Base-by-base conservation (phyloP, 1,140 invertebrate genomes). In the Bactericera cockerelli region DNA sequence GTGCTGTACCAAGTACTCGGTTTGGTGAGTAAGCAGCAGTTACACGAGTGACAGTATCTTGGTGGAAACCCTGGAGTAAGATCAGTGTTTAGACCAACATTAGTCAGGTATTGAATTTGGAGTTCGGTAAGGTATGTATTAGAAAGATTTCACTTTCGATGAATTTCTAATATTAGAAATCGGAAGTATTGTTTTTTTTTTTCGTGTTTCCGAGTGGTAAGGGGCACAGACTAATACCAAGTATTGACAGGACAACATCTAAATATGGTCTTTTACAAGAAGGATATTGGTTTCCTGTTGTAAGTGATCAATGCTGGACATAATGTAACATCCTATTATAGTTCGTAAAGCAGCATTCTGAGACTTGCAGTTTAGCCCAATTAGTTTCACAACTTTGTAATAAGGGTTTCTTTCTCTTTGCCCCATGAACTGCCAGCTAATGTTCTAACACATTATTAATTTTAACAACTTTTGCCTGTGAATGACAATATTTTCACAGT, bases 331-430 rank as follows among this genome's bases (percentile, higher is more conserved):
- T 22, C 13, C n/a, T n/a, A n/a, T n/a, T n/a, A n/a, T n/a, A n/a
- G n/a, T n/a, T n/a, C 53, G 53, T 22, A 22, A 13, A 8, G 13
- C 53, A 22, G 13, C 53, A 54, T 54, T 54, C 21, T 54, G 53
- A 14, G n/a, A 13, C 21, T 54, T 54, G 53, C 13, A 54, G 21
- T 54, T 54, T 54, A 14, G 22, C 33, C 33, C 33, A 36, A 36
- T 36, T 36, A 16, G 33, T 36, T 36, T 36, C 16, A 36, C 33
- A 11, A 16, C 10, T 36, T 14, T 54, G 81, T 83, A n/a, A n/a
- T n/a, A n/a, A n/a, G n/a, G n/a, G n/a, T n/a, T n/a, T n/a, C n/a
- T n/a, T n/a, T n/a, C n/a, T n/a, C n/a, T n/a, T n/a, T n/a, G n/a
- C n/a, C n/a, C n/a, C n/a, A n/a, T n/a, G n/a, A n/a, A n/a, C n/a